Evolutionary conservation across 2,888 invertebrate species (phyloP), one percentile per base, ranked within the genome.

Genomic region (Pantelozetes paolii): DNA sequence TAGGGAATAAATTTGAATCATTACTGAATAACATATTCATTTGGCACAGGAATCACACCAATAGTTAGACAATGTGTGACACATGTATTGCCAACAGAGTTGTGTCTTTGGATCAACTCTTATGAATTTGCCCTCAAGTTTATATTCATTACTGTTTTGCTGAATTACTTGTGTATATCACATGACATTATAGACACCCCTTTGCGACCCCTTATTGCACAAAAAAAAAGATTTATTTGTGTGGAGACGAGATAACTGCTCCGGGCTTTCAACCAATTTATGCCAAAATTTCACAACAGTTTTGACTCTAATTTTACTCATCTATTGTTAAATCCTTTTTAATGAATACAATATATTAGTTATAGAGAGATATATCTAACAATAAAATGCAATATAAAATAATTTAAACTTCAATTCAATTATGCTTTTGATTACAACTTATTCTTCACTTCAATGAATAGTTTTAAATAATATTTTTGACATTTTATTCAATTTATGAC

Each of bases 111-210:
- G 59, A 59, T 59, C 15, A 59, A n/a, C 28, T 59, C 23, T 18
- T 59, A 20, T 28, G 30, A n/a, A n/a, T 23, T 59, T 26, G 9
- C 15, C 57, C 57, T n/a, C 23, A 28, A 59, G 59, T 11, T 28
- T 59, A 59, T 59, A 59, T 59, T 59, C 59, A 59, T 59, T 59
- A 59, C 59, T 13, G 30, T n/a, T 59, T 59, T n/a, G 28, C 28
- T 59, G 59, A 59, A 59, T 59, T 59, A 13, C 59, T 59, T 59
- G 59, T 30, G 30, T 28, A 59, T 30, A 28, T 26, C 59, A 30
- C 11, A 59, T 59, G 28, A 59, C 59, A 59, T n/a, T 57, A 20
- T 20, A 11, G 1, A 3, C 6, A 3, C 28, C 59, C 59, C 59
- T 28, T 5, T 59, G 28, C 1, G 11, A 18, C 11, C 57, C 57